Base-by-base conservation (phyloP, 2,797 vertebrate species). In the Cygnus olor region DNA sequence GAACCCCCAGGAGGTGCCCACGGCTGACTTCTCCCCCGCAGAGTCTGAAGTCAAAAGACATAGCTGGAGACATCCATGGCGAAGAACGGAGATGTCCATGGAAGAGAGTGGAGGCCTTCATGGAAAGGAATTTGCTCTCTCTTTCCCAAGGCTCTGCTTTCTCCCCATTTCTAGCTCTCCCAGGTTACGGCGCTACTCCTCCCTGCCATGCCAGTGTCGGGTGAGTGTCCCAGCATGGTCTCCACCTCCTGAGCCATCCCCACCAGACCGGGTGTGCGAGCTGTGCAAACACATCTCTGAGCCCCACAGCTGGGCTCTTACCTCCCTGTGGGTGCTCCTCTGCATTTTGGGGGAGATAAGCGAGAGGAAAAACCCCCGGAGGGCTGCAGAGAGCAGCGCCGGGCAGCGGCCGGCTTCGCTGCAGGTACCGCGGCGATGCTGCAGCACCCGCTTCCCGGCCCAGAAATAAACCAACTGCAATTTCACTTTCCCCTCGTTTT, bases 191-290 rank as follows among this genome's bases (percentile, higher is more conserved):
- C 17, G n/a, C 34, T 77, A 49, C 38, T 83, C 34, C 57, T 76
- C 30, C 22, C 14, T 38, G 45, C 38, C 13, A 4, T 5, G 36
- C 19, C 47, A 40, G 42, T 53, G 16, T 17, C 6, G 1, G 27
- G 30, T 74, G 20, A 82, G 11, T 1, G 1, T 2, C 3, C 36
- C 45, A 66, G 44, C 64, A 53, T 0, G 0, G 79, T 16, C 34
- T 49, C 56, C 51, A 65, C 30, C 21, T 34, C 58, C 45, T 82
- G 36, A 86, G 25, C 16, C 60, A 20, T 18, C 66, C 34, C 11
- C 61, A 72, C 61, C 19, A 82, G 84, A 20, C 13, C 4, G 2
- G n/a, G 30, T 60, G 32, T 24, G 32, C 79, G 73, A 89, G 28
- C 49, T 7, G 17, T 42, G 47, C 64, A 71, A 68, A 77, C 1